Evolutionary conservation across 2,888 invertebrate genomes (phyloP).

Genomic region (Coleophora flavipennella): DNA sequence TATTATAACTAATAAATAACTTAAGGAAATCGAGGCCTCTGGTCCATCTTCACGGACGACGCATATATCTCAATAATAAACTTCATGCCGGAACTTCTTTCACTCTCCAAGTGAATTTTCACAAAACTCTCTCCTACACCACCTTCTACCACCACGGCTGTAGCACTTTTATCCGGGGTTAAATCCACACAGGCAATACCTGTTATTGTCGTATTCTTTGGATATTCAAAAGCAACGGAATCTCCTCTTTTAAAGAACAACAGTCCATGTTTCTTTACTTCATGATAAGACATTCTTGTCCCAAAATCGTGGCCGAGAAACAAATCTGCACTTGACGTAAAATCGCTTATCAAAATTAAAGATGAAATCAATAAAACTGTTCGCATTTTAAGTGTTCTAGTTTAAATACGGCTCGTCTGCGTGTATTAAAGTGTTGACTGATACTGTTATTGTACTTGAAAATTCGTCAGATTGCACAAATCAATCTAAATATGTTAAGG

Average conservation of each 20-base stretch:
- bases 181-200: constrained; percentile 34
- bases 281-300: constrained; percentile 31
- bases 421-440: no score
- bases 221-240: constrained; percentile 24
- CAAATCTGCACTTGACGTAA: constrained; percentile 9
- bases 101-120: constrained; percentile 28
- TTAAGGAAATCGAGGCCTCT: not conserved
- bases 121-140: constrained; percentile 25
- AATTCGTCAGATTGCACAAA: no score
- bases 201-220: constrained; percentile 28
- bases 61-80: constrained; percentile 28
- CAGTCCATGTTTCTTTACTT: constrained; percentile 36
- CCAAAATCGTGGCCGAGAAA: constrained; percentile 28
- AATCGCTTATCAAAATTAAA: no score
- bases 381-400: no score
- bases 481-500: no score
- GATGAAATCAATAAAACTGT: no score
- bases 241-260: constrained; percentile 29
- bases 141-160: constrained; percentile 21
- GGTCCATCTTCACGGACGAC: constrained; percentile 6
- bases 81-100: constrained; percentile 24
- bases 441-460: no score
- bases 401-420: no score
- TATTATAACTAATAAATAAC: no score
- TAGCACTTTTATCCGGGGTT: constrained; percentile 25